Evolutionary conservation across 2,113 vertebrate genomes (phyloP), one percentile per base, ranked within the genome.

Genomic region (Lagopus leucura): DNA sequence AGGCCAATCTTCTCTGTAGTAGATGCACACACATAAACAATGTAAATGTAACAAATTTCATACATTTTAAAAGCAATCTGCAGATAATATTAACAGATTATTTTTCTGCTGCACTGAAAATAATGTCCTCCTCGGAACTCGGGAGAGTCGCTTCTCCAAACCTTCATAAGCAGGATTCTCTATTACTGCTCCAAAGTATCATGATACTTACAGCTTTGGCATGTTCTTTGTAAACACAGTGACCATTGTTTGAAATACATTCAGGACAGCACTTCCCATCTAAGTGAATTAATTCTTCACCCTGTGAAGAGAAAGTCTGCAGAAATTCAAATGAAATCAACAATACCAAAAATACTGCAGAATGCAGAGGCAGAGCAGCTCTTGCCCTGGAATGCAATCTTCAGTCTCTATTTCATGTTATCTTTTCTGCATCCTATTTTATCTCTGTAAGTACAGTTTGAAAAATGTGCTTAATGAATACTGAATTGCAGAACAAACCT

Each of bases 231-330:
- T 98, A 97, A 82, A 98, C 82, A 97, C 99, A 99, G 84, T 94
- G 83, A 13, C 96, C 89, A 45, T 67, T 97, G 16, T 74, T 91
- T 8, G 98, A 93, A 70, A 98, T 95, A 94, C 99, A 99, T 96
- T 99, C 98, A 20, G 98, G 98, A 89, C 99, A 99, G 94, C 99
- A 99, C 92, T 98, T 99, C 58, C 97, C 98, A 45, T 97, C 94
- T 36, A 98, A 95, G 88, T 98, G 98, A 90, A 98, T 89, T 76
- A 98, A 96, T 93, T 99, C 98, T 88, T 98, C 98, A 48, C 98
- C 98, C 99, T 99, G 92, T 25, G 45, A 93, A 95, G 82, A 96
- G 84, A 94, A 54, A 75, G 82, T 70, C 45, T 85, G 72, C 79
- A 89, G 77, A 48, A 77, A 82, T 64, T 92, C 52, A 94, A 36